These are phyloP conservation scores for Allygus modestus DNA, from an alignment of 2,888 invertebrate genomes.

Conservation along the genomic window DNA sequence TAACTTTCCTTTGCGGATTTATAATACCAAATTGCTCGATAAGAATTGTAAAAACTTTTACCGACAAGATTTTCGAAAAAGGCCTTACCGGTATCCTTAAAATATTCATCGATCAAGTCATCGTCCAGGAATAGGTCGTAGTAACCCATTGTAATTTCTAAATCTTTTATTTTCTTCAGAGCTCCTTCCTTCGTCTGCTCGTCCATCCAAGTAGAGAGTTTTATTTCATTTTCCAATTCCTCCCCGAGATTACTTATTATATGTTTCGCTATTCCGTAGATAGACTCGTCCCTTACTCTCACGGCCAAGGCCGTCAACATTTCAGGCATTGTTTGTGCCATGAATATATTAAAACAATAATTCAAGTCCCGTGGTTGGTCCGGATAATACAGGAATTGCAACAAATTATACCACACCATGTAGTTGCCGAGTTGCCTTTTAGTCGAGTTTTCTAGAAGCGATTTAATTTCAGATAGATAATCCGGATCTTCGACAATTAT, in stretches of 20 bases:
- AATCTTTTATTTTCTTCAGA: not conserved
- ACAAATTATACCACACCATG: constrained; percentile 2
- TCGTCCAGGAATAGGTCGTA: not conserved
- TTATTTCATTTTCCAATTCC: not conserved
- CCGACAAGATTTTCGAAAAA: not conserved
- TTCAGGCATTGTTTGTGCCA: not conserved
- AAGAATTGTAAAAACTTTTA: not conserved
- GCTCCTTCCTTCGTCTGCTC: not conserved
- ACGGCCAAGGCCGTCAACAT: not conserved
- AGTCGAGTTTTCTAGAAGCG: not conserved
- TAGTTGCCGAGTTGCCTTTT: not conserved
- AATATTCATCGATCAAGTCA: not conserved
- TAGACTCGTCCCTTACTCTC: not conserved
- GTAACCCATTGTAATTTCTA: not conserved
- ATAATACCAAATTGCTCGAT: not conserved
- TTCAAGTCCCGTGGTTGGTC: not conserved
- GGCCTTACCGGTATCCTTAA: not conserved
- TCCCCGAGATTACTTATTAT: not conserved
- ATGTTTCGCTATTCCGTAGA: not conserved
- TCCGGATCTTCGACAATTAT: not conserved
- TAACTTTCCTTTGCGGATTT: not conserved
- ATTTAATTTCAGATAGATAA: not conserved
- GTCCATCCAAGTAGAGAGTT: not conserved
- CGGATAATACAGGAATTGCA: not conserved
- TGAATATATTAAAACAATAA: not conserved